Base-by-base conservation (phyloP, 2,113 vertebrate genomes). In the Dicentrarchus labrax region DNA sequence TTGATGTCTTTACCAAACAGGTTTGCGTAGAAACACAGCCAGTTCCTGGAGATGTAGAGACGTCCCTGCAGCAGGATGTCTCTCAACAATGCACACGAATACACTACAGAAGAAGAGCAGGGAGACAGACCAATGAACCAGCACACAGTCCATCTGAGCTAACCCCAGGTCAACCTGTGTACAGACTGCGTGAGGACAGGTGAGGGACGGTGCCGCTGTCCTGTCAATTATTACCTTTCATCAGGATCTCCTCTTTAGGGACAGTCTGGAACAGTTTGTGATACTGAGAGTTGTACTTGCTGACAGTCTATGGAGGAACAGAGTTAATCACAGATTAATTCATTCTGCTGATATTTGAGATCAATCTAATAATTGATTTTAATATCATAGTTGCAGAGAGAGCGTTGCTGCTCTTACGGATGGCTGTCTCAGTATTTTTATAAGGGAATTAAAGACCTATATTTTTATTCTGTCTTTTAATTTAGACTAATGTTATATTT, bases 1-100 rank as follows among this genome's bases (percentile, higher is more conserved):
- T 98, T 98, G 91, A 98, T 95, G 88, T 98, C 97, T 91, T 97
- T 97, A 78, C 97, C 97, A 0, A 98, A 98, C 88, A 98, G 96
- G 93, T 96, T 97, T 50, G 97, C 96, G 0, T 98, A 96, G 94
- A 98, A 98, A 90, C 97, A 98, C 82, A 98, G 92, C 97, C 97
- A 98, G 94, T 97, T 97, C 72, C 95, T 95, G 75, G 97, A 98
- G 91, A 98, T 98, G 92, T 97, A 98, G 83, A 98, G 97, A 36
- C 97, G 95, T 0, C 97, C 97, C 86, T 98, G 97, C 79, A 98
- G 95, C 41, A 98, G 96, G 80, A 98, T 96, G 69, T 98, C 97
- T 77, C 95, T 95, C 90, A 97, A 94, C 57, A 98, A 95, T 0
- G 97, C 97, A 0, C 97, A 98, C 66, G 97, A 98, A 38, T 97